Base-by-base conservation (phyloP, 2,797 vertebrate species). In the Crocodylus rhombifer region DNA sequence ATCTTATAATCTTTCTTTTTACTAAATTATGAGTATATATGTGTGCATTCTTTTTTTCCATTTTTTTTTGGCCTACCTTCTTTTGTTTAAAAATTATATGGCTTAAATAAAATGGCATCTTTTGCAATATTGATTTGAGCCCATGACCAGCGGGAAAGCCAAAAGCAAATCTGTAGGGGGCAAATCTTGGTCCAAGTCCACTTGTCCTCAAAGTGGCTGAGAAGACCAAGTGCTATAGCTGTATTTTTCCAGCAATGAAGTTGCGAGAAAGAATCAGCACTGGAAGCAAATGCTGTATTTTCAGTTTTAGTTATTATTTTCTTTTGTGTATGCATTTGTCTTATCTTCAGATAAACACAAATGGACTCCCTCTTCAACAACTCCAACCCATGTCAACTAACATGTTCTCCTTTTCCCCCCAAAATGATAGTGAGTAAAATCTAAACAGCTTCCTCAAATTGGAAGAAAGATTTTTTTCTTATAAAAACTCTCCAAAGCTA, bases 1-100 rank as follows among this genome's bases (percentile, higher is more conserved):
- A 30, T 25, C n/a, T 61, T 14, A 5, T 1, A 56, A 64, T 7
- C 77, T 75, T 90, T 67, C 87, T 80, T 18, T 8, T 4, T 75
- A 11, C 9, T 62, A 2, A 51, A 11, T 51, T 23, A 15, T 57
- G 11, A 20, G 20, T 91, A 82, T 74, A 14, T 20, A 57, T 74
- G 42, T 69, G 6, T 0, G 2, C 16, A 28, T 20, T 55, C 10
- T 56, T 79, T 82, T 83, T 87, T 84, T 0, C 0, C 33, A 4
- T 57, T 86, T 3, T 11, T 11, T 1, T 75, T 71, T 82, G 15
- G 77, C 12, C 42, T 3, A 20, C 56, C 55, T 58, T 80, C 14
- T 20, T 61, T 3, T 30, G 2, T 51, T 4, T n/a, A 64, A 7
- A 57, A 89, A 18, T 1, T 57, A 21, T 61, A 3, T 78, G 64